Conservation (phyloP, 2,113 vertebrate species). For the Lepisosteus osseus region DNA sequence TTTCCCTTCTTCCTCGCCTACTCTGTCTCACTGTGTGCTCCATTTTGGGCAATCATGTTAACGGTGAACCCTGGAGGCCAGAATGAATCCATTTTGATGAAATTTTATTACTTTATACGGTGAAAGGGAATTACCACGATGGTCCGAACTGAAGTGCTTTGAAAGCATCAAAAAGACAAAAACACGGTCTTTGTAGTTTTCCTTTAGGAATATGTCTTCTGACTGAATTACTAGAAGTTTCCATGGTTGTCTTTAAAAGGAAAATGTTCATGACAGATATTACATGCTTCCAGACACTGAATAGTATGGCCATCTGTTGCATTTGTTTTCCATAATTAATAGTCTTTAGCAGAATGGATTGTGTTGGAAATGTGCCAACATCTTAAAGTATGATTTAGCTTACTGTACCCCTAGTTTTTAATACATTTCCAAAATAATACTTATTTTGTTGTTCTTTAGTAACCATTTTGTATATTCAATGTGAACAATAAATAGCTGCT, state of each 20-base stretch:
- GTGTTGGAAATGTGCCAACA: too few relatives aligned
- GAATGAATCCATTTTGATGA: conserved; percentile 3
- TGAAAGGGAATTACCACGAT: background rate
- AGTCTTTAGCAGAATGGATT: too few relatives aligned
- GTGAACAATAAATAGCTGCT: too few relatives aligned
- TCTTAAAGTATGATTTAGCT: too few relatives aligned
- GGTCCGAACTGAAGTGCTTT: conserved; percentile 3
- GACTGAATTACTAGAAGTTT: background rate
- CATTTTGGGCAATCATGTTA: background rate
- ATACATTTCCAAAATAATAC: too few relatives aligned
- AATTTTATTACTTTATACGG: conserved; percentile 3
- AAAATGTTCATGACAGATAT: too few relatives aligned
- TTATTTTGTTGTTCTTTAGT: too few relatives aligned
- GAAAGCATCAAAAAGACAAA: background rate
- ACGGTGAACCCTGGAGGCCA: background rate
- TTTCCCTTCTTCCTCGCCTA: background rate
- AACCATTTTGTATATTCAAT: too few relatives aligned
- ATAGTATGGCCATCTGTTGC: too few relatives aligned
- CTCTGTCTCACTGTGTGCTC: background rate
- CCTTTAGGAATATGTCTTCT: background rate
- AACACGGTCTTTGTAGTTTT: background rate
- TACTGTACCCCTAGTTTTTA: too few relatives aligned
- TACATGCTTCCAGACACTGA: too few relatives aligned
- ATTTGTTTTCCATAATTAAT: too few relatives aligned
- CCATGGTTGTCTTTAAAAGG: background rate